Evolutionary conservation across 2,888 invertebrate genomes (phyloP).

Genomic region (Drosophila nigricruria): DNA sequence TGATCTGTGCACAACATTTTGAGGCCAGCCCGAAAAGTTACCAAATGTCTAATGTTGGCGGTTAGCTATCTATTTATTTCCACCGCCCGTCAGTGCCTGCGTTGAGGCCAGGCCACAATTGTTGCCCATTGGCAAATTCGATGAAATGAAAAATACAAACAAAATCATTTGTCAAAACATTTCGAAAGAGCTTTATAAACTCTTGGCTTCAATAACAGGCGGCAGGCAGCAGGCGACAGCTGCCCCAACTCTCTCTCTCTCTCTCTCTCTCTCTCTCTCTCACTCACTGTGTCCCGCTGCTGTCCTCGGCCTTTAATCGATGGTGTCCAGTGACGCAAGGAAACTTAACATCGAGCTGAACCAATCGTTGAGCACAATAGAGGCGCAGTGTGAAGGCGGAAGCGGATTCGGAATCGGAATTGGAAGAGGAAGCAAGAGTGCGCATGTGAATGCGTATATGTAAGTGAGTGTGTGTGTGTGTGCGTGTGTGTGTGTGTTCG

Average conservation of each 20-base stretch:
- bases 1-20: constrained; percentile 61
- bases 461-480: not conserved
- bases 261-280: too few species aligned
- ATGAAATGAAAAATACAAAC: constrained; percentile 82
- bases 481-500: constrained; percentile 20
- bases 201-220: constrained; percentile 39
- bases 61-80: constrained; percentile 51
- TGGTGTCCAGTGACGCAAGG: constrained; percentile 56
- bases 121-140: constrained; percentile 65
- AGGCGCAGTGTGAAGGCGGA: constrained; percentile 61
- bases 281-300: not conserved
- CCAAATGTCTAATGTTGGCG: constrained; percentile 45
- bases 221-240: constrained; percentile 6
- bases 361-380: constrained; percentile 51
- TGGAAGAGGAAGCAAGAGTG: constrained; percentile 39
- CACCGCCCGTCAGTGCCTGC: not conserved
- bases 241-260: too few species aligned
- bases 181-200: constrained; percentile 74
- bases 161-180: constrained; percentile 82
- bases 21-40: constrained; percentile 57
- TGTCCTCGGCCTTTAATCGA: constrained; percentile 43
- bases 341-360: constrained; percentile 45
- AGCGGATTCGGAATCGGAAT: constrained; percentile 59
- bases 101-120: constrained; percentile 58
- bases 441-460: constrained; percentile 10